These are phyloP conservation scores for Dendrolimus kikuchii DNA, from an alignment of 1,140 invertebrate genomes.

Conservation along the genomic window DNA sequence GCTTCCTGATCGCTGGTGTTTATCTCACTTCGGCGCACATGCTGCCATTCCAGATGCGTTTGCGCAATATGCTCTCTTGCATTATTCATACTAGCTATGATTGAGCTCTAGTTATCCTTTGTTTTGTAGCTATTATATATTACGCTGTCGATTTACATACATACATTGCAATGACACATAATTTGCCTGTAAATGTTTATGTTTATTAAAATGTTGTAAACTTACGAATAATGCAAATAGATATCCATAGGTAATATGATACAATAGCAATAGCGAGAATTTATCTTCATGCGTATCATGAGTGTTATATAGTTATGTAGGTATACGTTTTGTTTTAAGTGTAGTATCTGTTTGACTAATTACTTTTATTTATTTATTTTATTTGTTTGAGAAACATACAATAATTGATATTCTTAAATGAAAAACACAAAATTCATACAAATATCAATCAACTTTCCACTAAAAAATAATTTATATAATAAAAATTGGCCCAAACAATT, in stretches of 20 bases:
- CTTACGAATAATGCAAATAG: too few relatives aligned
- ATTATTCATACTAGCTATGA: slow-evolving; percentile 42
- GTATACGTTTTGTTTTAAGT: too few relatives aligned
- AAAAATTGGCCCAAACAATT: too few relatives aligned
- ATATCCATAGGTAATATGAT: neutral
- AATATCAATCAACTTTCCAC: too few relatives aligned
- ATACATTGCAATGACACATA: neutral
- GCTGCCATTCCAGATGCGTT: slow-evolving; percentile 18
- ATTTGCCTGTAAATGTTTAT: too few relatives aligned
- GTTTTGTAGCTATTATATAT: slow-evolving; percentile 31
- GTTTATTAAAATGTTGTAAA: too few relatives aligned
- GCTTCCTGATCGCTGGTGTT: slow-evolving; percentile 39
- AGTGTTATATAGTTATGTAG: slow-evolving; percentile 7
- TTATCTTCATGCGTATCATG: neutral
- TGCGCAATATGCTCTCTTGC: slow-evolving; percentile 30
- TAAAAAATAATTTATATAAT: too few relatives aligned
- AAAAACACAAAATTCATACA: too few relatives aligned
- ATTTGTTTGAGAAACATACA: too few relatives aligned
- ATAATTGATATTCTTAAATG: too few relatives aligned
- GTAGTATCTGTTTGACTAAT: too few relatives aligned
- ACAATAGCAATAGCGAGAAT: neutral
- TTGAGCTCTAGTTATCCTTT: slow-evolving; percentile 33
- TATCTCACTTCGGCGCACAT: slow-evolving; percentile 20
- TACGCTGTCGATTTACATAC: slow-evolving; percentile 23
- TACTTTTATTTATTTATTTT: too few relatives aligned